Evolutionary conservation across 2,888 invertebrate species (phyloP).

Genomic region (Scaptodrosophila latifasciaeformis): DNA sequence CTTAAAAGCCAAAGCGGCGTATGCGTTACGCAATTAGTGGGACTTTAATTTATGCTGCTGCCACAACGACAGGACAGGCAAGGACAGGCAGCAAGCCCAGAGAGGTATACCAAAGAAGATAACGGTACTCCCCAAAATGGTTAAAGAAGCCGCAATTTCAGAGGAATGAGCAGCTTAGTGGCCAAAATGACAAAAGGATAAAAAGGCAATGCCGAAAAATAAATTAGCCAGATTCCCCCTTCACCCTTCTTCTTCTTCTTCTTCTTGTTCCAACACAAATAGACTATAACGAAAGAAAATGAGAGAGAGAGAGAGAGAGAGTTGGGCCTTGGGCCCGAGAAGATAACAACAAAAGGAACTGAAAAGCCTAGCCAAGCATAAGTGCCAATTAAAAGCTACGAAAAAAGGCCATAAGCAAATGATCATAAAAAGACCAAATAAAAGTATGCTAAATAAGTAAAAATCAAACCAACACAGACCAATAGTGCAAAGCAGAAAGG

Average conservation of each 20-base stretch:
- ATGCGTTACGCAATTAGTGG: slow-evolving; percentile 66
- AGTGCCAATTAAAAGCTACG: slow-evolving; percentile 57
- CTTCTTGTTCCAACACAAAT: slow-evolving; percentile 6
- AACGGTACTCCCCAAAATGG: too few species aligned
- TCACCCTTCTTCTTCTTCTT: not conserved
- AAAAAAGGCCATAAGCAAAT: slow-evolving; percentile 34
- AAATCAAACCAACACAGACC: not conserved
- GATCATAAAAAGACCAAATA: slow-evolving; percentile 30
- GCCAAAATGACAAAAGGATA: slow-evolving; percentile 59
- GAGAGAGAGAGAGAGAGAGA: not conserved
- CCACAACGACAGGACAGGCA: not conserved
- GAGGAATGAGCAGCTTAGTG: too few species aligned
- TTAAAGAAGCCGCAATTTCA: too few species aligned
- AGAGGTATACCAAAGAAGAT: too few species aligned
- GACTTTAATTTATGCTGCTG: slow-evolving; percentile 41
- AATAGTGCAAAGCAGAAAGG: too few species aligned
- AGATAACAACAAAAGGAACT: not conserved
- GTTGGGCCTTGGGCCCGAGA: slow-evolving; percentile 26
- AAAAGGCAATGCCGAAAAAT: slow-evolving; percentile 52
- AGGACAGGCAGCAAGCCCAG: not conserved
- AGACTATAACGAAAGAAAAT: not conserved
- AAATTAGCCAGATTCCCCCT: slow-evolving; percentile 43
- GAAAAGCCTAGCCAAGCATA: slow-evolving; percentile 45
- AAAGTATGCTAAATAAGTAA: slow-evolving; percentile 16
- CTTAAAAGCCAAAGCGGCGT: not conserved